Percentiles rank a stretch among this genome's conserved stretches.
Conservation (phyloP, 1,140 invertebrate species). For the Calliphora vicina region DNA sequence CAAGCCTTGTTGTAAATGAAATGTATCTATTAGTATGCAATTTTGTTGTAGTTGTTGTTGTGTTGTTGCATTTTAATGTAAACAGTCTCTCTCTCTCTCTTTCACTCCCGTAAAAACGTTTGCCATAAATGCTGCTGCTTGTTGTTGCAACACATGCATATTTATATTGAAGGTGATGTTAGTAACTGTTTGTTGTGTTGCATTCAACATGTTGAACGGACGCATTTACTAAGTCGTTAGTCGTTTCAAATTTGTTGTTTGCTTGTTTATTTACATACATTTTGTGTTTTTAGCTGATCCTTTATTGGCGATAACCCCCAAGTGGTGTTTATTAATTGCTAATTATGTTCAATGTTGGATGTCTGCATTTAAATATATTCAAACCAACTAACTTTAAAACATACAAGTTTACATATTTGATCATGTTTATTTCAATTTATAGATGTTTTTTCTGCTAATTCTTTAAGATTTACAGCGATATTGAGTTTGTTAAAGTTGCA, state of each 20-base stretch:
- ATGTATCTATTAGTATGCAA: not conserved
- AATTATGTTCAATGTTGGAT: constrained; percentile 2
- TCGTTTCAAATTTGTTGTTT: not conserved
- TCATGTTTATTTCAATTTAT: not conserved
- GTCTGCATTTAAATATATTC: not conserved
- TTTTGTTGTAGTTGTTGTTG: not conserved
- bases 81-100: not conserved
- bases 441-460: too few species aligned
- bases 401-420: not conserved
- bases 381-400: not conserved
- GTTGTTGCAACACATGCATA: not conserved
- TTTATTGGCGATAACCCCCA: constrained; percentile 18
- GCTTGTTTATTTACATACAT: not conserved
- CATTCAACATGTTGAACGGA: not conserved
- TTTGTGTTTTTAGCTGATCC: not conserved
- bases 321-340: constrained; percentile 36
- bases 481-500: too few species aligned
- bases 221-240: not conserved
- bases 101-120: not conserved
- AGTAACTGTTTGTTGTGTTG: not conserved
- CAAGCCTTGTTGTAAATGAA: not conserved
- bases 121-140: not conserved
- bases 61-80: constrained; percentile 9
- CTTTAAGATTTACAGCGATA: too few species aligned
- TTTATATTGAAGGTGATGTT: not conserved